Conservation (phyloP, 2,888 invertebrate genomes). For the Halocaridina rubra region DNA sequence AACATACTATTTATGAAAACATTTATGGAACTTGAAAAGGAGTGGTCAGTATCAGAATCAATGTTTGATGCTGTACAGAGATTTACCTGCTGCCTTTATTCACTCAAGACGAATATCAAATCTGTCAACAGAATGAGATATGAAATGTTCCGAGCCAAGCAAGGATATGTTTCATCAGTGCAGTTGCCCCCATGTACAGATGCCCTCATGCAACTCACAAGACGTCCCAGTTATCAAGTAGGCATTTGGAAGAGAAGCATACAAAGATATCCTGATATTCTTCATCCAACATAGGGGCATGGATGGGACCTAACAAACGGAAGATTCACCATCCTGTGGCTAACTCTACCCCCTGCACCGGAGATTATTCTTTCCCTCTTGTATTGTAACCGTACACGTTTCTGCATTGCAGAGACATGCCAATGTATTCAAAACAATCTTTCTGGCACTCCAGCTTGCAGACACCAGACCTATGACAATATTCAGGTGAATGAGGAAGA, state of each 20-base stretch:
- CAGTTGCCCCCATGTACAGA: neutral
- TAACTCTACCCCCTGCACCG: neutral
- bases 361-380: conserved; percentile 3
- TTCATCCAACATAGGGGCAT: no score
- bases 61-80: conserved; percentile 1
- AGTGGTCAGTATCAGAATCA: conserved; percentile 10
- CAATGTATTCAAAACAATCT: neutral
- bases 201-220: neutral
- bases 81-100: neutral
- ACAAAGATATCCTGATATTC: no score
- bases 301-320: no score
- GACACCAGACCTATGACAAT: neutral
- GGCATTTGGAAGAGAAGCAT: neutral
- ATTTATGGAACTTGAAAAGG: conserved; percentile 1
- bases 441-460: neutral
- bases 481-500: neutral
- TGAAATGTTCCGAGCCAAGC: neutral
- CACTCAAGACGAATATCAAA: neutral
- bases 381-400: neutral
- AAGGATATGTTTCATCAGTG: neutral
- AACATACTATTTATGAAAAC: neutral
- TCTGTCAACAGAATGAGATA: neutral
- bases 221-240: neutral
- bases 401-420: neutral
- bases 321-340: neutral